Conservation (phyloP, 2,797 vertebrate genomes). For the Rousettus madagascariensis region DNA sequence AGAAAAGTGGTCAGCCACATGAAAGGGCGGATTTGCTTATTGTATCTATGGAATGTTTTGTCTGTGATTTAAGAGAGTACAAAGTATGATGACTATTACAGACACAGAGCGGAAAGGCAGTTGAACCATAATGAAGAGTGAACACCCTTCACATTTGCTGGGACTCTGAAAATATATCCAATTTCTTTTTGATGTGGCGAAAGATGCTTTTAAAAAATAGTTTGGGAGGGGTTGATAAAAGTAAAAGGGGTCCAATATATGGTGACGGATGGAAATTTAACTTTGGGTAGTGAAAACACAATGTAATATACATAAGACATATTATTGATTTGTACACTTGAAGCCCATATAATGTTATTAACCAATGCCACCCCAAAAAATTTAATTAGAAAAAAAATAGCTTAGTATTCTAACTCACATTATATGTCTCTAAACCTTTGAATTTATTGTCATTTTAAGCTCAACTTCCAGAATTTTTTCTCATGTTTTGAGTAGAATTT, state of each 20-base stretch:
- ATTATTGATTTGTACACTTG: too few relatives aligned
- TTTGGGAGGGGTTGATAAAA: background rate
- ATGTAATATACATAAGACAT: too few relatives aligned
- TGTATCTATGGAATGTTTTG: conserved; percentile 23
- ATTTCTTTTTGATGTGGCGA: background rate
- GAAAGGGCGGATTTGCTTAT: conserved; percentile 23
- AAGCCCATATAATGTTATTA: too few relatives aligned
- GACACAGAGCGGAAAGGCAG: background rate
- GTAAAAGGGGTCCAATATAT: too few relatives aligned
- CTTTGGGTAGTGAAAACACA: too few relatives aligned
- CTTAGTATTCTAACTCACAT: background rate
- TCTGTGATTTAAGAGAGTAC: conserved; percentile 38
- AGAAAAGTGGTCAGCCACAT: conserved; percentile 37
- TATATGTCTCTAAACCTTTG: background rate
- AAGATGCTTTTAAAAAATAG: background rate
- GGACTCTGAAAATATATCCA: background rate
- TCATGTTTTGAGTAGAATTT: background rate
- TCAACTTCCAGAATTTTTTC: background rate
- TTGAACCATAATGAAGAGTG: background rate
- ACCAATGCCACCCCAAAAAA: too few relatives aligned
- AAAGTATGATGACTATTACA: conserved; percentile 35
- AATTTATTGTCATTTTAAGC: background rate
- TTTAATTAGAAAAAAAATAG: background rate
- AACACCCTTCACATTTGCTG: background rate
- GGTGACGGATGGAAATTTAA: too few relatives aligned